Base-by-base conservation (phyloP, 2,888 invertebrate species). In the Macaria liturata region DNA sequence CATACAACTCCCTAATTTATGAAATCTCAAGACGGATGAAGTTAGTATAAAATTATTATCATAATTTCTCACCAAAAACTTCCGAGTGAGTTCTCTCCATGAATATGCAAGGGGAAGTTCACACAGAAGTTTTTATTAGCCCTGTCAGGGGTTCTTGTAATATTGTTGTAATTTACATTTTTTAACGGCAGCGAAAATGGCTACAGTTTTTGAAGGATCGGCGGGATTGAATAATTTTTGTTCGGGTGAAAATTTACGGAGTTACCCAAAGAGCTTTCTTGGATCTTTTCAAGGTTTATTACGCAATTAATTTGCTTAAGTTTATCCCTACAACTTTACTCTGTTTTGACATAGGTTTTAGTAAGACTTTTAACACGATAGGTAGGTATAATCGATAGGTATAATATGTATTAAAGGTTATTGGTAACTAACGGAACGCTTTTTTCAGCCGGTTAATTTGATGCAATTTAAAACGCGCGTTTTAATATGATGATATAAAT, bases 1-100 rank as follows among this genome's bases (percentile, higher is more conserved):
- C 72, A 75, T 74, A 78, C 76, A 77, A 75, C 54, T 74, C 73
- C 68, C 72, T 79, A 84, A 83, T 83, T 86, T 81, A 82, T 81
- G 76, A 83, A 83, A 83, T 73, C 78, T 72, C 72, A 85, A 86
- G 87, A 84, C 79, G 83, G 83, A 86, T 86, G 81, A 83, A 86
- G 84, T 88, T 88, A 80, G 82, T 81, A 83, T 84, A 85, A 88
- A 87, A 86, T 88, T 84, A 88, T 88, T 88, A 86, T 83, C 83
- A 88, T 88, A 88, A 90, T 90, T 88, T 86, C 87, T 83, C 86
- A 87, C 88, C 88, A 83, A 86, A 86, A 88, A 87, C 88, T 89
- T 89, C 84, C 85, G 76, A 84, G 81, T 83, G 84, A 86, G 83
- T 86, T 87, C 82, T 71, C 76, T 74, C 76, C 73, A 88, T 89